Evolutionary conservation across 2,797 vertebrate genomes (phyloP), one percentile per base, ranked within the genome.

Genomic region (Anableps anableps): DNA sequence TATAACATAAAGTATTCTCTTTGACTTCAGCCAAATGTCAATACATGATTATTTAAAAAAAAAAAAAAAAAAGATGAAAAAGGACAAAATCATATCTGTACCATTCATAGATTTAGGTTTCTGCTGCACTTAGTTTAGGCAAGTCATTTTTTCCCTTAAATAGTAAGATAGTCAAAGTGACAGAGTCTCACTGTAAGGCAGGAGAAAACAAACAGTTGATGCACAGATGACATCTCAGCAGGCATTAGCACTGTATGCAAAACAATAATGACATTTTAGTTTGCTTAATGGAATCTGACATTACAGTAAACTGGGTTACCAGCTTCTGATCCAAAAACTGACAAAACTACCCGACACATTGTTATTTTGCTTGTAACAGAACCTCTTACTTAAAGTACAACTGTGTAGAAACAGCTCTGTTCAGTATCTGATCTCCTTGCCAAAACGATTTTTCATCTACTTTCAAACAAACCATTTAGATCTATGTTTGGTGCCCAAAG

Each of bases 11-110:
- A 90, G 89, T 82, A 87, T 89, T 89, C 84, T 14, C 34, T 38
- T 41, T 38, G 36, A 81, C 87, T 90, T 78, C 53, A 83, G 84
- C 85, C 80, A 74, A 55, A 90, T 84, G 83, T 92, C 86, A 87
- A 84, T 88, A 79, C 66, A 72, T 29, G 80, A 89, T 90, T 80
- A 66, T 88, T 86, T 91, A 82, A 90, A 86, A 90, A 80, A 83
- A 48, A 86, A 90, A 80, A 83, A 48, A 75, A 88, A 75, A 60
- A 80, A 81, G 71, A 87, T 82, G 66, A 87, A 87, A 82, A 87
- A 82, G 76, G 76, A 86, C 78, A 81, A 78, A 89, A 84, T 86
- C 80, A 64, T 53, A 80, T 82, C 76, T 75, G 70, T 86, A 75
- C 83, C 81, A 60, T 80, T 86, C 68, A 82, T 45, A 75, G 88